Evolutionary conservation across 2,113 vertebrate genomes (phyloP).

Genomic region (Scomber scombrus): DNA sequence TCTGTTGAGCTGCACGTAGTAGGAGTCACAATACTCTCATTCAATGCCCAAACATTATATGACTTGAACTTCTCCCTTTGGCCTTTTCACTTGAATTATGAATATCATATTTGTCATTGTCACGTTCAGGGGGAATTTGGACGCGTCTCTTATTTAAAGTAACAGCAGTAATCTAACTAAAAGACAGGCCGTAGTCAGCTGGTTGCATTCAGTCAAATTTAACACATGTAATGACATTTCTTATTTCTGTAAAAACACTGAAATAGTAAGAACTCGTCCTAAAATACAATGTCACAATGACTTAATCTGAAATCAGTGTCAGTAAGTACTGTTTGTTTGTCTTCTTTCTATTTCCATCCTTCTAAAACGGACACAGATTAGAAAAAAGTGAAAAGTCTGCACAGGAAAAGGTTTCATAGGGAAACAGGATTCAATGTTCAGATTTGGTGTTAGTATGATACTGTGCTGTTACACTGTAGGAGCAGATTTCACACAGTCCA

Average conservation of each 20-base stretch:
- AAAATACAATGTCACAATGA: background rate
- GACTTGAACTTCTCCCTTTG: conserved; percentile 41
- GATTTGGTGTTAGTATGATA: background rate
- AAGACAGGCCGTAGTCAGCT: conserved; percentile 6
- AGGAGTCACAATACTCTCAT: conserved; percentile 77
- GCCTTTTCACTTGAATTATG: conserved; percentile 53
- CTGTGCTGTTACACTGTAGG: too few relatives aligned
- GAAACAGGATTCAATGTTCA: background rate
- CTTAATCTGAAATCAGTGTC: background rate
- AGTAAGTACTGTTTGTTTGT: background rate
- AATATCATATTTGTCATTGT: conserved; percentile 59
- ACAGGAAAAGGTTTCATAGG: background rate
- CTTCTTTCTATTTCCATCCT: background rate
- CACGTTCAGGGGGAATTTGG: conserved; percentile 29
- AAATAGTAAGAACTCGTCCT: background rate
- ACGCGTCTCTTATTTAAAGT: background rate
- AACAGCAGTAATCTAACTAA: background rate
- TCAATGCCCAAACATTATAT: conserved; percentile 48
- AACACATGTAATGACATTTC: background rate
- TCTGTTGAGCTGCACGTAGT: conserved; percentile 65
- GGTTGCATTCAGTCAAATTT: background rate
- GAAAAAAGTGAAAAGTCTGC: background rate
- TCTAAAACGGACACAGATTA: background rate
- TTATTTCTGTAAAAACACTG: background rate
- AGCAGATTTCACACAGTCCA: background rate